Evolutionary conservation across 2,888 invertebrate genomes (phyloP), one percentile per base, ranked within the genome.

Genomic region (Ashinkailepas kermadecensis): DNA sequence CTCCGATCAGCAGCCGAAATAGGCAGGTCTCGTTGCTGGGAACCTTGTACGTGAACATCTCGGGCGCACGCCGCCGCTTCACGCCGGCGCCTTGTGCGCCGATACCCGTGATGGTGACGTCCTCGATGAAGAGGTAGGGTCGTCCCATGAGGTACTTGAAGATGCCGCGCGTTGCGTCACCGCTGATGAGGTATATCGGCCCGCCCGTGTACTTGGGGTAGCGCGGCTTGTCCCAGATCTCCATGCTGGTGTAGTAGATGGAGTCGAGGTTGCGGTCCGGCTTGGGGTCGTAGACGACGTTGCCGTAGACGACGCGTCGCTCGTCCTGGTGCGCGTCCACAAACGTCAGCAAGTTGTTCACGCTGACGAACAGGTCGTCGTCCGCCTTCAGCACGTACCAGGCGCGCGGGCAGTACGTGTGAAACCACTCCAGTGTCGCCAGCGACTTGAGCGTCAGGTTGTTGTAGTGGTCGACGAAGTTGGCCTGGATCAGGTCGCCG

Each of bases 371-470:
- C 4, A 74, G 58, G n/a, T 81, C 81, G 70, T 81, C 81, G 11
- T 81, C 81, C 23, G 39, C 81, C 59, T 81, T 81, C 21, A 81
- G 39, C 56, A 81, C 11, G 65, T 54, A 81, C 18, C 21, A 10
- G 9, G 81, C 70, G 25, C 25, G 11, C 13, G 23, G 13, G 25
- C 79, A 79, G 58, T 23, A 23, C 23, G 54, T 54, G 21, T 54
- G n/a, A 18, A 78, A 57, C 74, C 64, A 81, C 25, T 81, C 78
- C 12, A 81, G 78, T 10, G 58, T 56, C 3, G 78, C 74, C 23
- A 81, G 57, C n/a, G 74, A 59, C 56, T 81, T 81, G 39, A 81
- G 62, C 56, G 81, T 81, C n/a, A 81, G 81, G 78, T 81, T 81
- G 78, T 81, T 78, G 81, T 81, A 81, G 62, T 81, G 81, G 78